Conservation (phyloP, 2,113 vertebrate species). For the Apistogramma diplotaenia region DNA sequence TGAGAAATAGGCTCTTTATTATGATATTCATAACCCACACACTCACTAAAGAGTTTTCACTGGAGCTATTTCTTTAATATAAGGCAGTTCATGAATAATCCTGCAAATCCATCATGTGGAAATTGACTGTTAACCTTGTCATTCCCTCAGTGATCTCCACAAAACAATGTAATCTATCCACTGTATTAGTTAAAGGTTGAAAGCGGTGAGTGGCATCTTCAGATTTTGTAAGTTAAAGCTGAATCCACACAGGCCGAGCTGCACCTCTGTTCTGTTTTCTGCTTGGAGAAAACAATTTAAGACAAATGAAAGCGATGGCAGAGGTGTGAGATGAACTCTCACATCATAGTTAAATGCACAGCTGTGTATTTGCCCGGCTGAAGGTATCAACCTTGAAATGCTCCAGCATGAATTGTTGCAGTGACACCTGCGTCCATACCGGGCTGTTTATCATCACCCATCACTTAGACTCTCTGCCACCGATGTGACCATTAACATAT, state of each 20-base stretch:
- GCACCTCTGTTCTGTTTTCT: neutral
- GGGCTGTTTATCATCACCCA: conserved; percentile 18
- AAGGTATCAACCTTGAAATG: conserved; percentile 30
- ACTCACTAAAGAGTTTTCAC: neutral
- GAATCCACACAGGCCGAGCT: neutral
- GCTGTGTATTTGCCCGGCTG: conserved; percentile 10
- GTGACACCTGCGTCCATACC: neutral
- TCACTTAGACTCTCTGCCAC: neutral
- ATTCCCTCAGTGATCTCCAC: neutral
- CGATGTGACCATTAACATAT: conserved; percentile 50
- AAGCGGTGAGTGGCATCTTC: neutral
- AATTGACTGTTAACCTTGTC: neutral
- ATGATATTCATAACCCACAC: neutral
- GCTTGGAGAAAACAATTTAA: neutral
- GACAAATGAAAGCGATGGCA: neutral
- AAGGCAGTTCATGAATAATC: neutral
- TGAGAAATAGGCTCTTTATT: neutral
- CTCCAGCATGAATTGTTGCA: conserved; percentile 6
- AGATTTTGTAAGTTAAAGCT: neutral
- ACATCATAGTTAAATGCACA: neutral
- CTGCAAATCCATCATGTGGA: neutral
- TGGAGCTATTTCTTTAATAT: neutral
- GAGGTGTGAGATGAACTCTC: conserved; percentile 2
- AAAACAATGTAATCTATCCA: neutral
- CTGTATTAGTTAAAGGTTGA: neutral